Base-by-base conservation (phyloP, 2,888 invertebrate genomes). In the Scaptomyza flava region DNA sequence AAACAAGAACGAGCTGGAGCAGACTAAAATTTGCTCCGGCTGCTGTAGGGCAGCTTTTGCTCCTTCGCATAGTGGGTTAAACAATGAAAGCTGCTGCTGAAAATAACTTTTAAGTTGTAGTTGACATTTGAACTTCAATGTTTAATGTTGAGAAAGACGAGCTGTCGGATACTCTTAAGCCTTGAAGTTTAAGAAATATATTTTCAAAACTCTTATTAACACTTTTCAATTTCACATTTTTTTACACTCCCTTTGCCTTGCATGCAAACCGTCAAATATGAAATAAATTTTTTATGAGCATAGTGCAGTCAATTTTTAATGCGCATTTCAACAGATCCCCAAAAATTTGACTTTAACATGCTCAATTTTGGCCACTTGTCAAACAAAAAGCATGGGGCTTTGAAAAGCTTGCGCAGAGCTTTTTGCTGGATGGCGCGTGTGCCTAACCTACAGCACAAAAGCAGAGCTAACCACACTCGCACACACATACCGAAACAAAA, bases 361-460 rank as follows among this genome's bases (percentile, higher is more conserved):
- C 14, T 7, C 51, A 38, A 38, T 30, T 51, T 51, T 27, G 17
- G 38, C 38, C 23, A 51, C 36, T 51, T 38, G 27, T 14, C 43
- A n/a, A 43, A 23, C 20, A 11, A 52, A 52, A 61, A 53, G 50
- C 41, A 9, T 43, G 12, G 58, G 34, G 53, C 59, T 58, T 42
- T n/a, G 36, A 34, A 76, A 79, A 85, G 87, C 84, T 85, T 72
- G 6, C 3, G 0, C 11, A 42, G 59, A 87, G 81, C 79, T 81
- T 78, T 78, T 79, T 23, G 46, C 45, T 57, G 48, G 54, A 65
- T 71, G 46, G 79, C 67, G 73, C 68, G 73, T 83, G 87, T 84
- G 78, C 86, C 82, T 87, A 88, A 87, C 87, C 87, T 82, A 79
- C 81, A 74, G 71, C 71, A 77, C 69, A 60, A 43, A 64, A 46